phyloP scores from a whole-genome alignment of 2,113 vertebrate genomes.

The Centropus bengalensis region DNA sequence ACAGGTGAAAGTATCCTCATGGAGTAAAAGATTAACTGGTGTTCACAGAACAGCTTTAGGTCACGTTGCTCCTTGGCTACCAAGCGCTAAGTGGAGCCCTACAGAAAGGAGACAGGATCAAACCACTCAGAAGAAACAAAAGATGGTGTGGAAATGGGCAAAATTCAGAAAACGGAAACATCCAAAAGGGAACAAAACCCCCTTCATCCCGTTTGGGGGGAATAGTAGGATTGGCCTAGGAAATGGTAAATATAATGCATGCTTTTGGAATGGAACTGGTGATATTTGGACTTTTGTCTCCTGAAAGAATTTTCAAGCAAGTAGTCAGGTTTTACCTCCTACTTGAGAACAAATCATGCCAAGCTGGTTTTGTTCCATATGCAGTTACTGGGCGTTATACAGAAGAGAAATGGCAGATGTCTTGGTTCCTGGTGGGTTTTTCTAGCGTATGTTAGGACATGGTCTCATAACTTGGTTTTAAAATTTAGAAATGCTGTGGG shows the following conservation, averaged over 20 bases:
- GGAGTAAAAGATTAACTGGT: background rate
- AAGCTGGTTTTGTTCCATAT: background rate
- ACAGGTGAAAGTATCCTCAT: background rate
- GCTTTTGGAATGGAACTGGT: background rate
- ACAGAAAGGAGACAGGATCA: background rate
- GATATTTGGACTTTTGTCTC: background rate
- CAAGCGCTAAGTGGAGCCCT: background rate
- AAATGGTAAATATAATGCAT: background rate
- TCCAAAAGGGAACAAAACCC: background rate
- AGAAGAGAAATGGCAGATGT: slow-evolving; percentile 23
- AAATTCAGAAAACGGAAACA: background rate
- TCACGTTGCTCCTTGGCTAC: background rate
- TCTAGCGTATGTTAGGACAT: background rate
- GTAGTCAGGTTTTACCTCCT: background rate
- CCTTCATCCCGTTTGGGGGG: background rate
- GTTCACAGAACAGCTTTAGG: background rate
- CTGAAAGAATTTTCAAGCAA: slow-evolving; percentile 3
- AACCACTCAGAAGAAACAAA: background rate
- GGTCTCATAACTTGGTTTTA: background rate
- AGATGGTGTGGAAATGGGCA: background rate
- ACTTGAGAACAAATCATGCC: slow-evolving; percentile 28
- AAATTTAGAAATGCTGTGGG: background rate
- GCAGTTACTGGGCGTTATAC: background rate
- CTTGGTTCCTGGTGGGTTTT: background rate
- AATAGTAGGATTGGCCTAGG: background rate